phyloP scores from a whole-genome alignment of 2,888 invertebrate genomes.

The Latrodectus elegans region DNA sequence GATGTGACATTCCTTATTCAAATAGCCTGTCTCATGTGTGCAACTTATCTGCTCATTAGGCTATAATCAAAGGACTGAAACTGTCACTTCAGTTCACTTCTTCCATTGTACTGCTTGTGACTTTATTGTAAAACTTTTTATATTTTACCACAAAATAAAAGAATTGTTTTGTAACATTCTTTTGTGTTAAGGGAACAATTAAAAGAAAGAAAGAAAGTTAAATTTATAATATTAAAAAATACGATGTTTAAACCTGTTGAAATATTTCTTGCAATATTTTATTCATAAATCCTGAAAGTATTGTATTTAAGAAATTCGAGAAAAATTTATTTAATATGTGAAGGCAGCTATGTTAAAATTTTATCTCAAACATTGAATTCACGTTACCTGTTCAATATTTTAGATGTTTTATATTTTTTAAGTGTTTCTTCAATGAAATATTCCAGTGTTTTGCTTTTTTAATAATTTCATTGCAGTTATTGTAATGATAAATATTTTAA shows the following conservation, averaged over 20 bases:
- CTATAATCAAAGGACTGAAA: conserved; percentile 34
- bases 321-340: conserved; percentile 32
- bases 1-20: conserved; percentile 62
- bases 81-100: conserved; percentile 66
- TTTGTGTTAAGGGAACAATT: conserved; percentile 13
- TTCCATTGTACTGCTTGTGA: conserved; percentile 67
- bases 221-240: not conserved
- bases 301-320: conserved; percentile 44
- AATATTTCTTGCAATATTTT: not conserved
- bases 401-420: conserved; percentile 12
- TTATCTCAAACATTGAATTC: conserved; percentile 44
- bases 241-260: not conserved
- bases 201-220: not conserved
- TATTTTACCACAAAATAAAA: conserved; percentile 15
- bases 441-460: conserved; percentile 2
- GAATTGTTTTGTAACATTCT: conserved; percentile 5
- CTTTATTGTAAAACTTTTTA: conserved; percentile 13
- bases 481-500: conserved; percentile 31
- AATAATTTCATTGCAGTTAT: conserved; percentile 29
- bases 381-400: conserved; percentile 23
- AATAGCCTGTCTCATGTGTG: conserved; percentile 52
- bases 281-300: conserved; percentile 16
- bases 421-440: conserved; percentile 16
- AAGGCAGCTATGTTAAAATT: conserved; percentile 60
- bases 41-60: conserved; percentile 38